These are phyloP conservation scores for Teleogryllus occipitalis DNA, from an alignment of 1,140 invertebrate genomes.

Conservation along the genomic window DNA sequence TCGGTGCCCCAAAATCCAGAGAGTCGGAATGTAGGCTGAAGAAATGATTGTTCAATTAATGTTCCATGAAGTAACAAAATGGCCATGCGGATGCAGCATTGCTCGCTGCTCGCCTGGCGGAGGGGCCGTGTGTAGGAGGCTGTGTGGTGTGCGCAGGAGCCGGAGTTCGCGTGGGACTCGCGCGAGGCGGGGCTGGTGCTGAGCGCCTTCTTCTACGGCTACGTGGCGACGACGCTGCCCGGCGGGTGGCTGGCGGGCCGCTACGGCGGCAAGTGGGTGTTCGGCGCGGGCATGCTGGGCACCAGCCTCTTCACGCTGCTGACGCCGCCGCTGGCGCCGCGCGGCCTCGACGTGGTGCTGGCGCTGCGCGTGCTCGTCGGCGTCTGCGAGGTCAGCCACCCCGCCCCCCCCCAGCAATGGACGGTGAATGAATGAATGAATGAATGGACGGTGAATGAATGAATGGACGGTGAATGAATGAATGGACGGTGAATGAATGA, in stretches of 20 bases:
- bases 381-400: conserved; percentile 65
- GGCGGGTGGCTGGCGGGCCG: conserved; percentile 48
- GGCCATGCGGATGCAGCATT: no score
- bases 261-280: conserved; percentile 49
- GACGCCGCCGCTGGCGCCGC: conserved; percentile 50
- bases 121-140: no score
- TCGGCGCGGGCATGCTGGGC: conserved; percentile 52
- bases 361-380: conserved; percentile 76
- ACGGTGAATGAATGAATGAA: no score
- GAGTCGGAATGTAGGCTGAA: no score
- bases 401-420: not conserved
- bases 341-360: conserved; percentile 60
- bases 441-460: no score
- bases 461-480: no score
- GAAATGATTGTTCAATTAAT: no score
- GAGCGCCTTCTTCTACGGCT: conserved; percentile 52
- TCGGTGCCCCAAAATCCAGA: no score
- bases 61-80: no score
- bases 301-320: conserved; percentile 61
- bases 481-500: no score
- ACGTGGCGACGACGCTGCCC: conserved; percentile 48
- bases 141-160: not conserved
- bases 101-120: no score
- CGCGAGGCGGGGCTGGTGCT: conserved; percentile 47
- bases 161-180: conserved; percentile 28